A percentile compares a stretch with the other conserved stretches of the same genome.
Evolutionary conservation across 2,113 vertebrate genomes (phyloP).

Genomic region (Phainopepla nitens): DNA sequence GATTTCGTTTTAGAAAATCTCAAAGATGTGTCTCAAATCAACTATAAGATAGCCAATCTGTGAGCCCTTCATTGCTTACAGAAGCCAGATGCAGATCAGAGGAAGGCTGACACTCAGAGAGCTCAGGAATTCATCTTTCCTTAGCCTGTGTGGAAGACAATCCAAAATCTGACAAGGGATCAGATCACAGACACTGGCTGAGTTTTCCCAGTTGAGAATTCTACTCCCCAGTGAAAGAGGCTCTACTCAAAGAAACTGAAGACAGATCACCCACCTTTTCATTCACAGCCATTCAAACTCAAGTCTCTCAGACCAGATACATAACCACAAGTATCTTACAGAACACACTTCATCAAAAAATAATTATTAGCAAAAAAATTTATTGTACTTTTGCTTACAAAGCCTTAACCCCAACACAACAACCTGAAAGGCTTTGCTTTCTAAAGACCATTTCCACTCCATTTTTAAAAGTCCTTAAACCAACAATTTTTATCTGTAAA

Average conservation of each 20-base stretch:
- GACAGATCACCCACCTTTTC: neutral
- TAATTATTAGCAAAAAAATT: constrained; percentile 37
- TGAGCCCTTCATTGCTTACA: neutral
- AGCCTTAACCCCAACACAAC: neutral
- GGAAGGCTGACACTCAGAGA: neutral
- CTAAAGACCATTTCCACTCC: neutral
- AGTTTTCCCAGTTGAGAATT: neutral
- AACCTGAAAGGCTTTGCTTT: neutral
- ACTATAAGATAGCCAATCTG: rapidly evolving
- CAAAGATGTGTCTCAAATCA: neutral
- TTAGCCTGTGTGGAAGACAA: neutral
- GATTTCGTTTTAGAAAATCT: neutral
- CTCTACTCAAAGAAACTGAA: neutral
- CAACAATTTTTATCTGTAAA: neutral
- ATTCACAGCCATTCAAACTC: neutral
- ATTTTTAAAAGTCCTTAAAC: neutral
- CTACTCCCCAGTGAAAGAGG: neutral
- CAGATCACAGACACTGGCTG: neutral
- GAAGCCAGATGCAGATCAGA: neutral
- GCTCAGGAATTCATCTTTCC: neutral
- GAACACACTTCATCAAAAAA: neutral
- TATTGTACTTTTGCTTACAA: constrained; percentile 39
- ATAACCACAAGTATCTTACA: neutral
- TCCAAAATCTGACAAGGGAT: neutral
- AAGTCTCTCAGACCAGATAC: neutral